These are phyloP conservation scores for Paragorgia papillata DNA, from an alignment of 92 coral and sea anemone genomes.

Conservation along the genomic window DNA sequence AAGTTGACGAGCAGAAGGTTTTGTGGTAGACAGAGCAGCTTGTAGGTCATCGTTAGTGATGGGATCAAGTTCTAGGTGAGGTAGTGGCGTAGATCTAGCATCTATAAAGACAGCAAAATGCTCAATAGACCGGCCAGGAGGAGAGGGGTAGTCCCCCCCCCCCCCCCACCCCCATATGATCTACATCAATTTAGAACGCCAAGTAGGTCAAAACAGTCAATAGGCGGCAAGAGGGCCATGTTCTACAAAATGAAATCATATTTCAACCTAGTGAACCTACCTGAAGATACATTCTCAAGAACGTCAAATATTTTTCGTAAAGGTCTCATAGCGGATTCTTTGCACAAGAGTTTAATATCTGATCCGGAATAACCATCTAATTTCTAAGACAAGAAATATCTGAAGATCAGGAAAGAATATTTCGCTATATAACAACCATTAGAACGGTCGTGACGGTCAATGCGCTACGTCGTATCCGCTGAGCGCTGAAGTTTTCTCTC, in stretches of 20 bases:
- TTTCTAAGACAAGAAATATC: slow-evolving; percentile 55
- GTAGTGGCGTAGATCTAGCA: slow-evolving; percentile 88
- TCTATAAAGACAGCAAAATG: slow-evolving; percentile 47
- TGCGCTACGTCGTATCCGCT: no score
- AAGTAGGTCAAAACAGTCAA: no score
- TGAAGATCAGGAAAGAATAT: no score
- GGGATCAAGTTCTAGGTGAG: slow-evolving; percentile 82
- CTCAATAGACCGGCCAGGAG: not conserved
- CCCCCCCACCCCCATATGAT: no score
- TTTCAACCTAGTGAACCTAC: no score
- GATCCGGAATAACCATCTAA: slow-evolving; percentile 98
- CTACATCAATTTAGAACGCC: no score
- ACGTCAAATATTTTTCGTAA: slow-evolving; percentile 93
- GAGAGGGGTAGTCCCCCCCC: no score
- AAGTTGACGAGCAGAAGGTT: slow-evolving; percentile 94
- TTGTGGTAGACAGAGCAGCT: slow-evolving; percentile 93
- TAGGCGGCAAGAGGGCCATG: no score
- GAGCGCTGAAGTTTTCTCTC: no score
- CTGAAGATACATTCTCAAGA: slow-evolving; percentile 78
- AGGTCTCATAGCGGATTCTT: slow-evolving; percentile 98
- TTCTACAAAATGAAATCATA: no score
- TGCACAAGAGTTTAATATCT: slow-evolving; percentile 87
- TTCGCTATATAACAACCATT: no score
- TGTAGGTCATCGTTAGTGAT: slow-evolving; percentile 88
- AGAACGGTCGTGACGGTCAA: no score